A percentile compares a stretch with the other conserved stretches of the same genome.
Conservation (phyloP, 2,888 invertebrate genomes). For the Petrolisthes cinctipes region DNA sequence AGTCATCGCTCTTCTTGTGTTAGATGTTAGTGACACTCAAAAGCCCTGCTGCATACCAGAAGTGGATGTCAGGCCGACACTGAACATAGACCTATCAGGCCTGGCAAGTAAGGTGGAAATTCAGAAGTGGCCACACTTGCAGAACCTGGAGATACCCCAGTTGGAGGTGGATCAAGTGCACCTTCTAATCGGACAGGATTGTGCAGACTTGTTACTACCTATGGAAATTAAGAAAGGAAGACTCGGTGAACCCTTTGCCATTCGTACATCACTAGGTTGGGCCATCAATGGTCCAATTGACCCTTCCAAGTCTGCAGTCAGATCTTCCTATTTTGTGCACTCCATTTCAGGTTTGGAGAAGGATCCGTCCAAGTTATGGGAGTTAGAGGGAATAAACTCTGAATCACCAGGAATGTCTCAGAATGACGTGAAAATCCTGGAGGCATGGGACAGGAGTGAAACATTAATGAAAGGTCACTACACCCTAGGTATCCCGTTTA, state of each 20-base stretch:
- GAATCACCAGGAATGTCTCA: slow-evolving; percentile 19
- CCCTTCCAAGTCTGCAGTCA: slow-evolving; percentile 1
- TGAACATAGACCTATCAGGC: slow-evolving; percentile 30
- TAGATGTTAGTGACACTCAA: slow-evolving; percentile 19
- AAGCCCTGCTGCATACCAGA: slow-evolving; percentile 2
- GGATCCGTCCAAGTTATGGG: slow-evolving; percentile 27
- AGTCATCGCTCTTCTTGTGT: too few relatives aligned
- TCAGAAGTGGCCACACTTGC: slow-evolving; percentile 14
- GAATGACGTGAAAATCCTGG: slow-evolving; percentile 14
- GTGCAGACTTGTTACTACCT: not conserved
- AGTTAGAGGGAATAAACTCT: slow-evolving; percentile 26
- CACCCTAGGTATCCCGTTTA: not conserved
- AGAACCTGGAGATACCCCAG: not conserved
- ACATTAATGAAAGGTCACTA: not conserved
- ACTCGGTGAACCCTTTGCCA: not conserved
- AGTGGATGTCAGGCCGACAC: slow-evolving; percentile 32
- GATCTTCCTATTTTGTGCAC: not conserved
- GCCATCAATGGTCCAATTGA: not conserved
- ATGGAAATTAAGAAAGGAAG: too few relatives aligned
- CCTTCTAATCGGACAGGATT: not conserved
- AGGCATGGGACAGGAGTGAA: not conserved
- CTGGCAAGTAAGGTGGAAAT: slow-evolving; percentile 17
- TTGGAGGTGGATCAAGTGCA: slow-evolving; percentile 16
- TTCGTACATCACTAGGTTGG: not conserved
- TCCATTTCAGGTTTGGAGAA: not conserved